Percentiles rank a stretch among this genome's conserved stretches.
Conservation (phyloP, 2,888 invertebrate species). For the Dolichomitus sp. region DNA sequence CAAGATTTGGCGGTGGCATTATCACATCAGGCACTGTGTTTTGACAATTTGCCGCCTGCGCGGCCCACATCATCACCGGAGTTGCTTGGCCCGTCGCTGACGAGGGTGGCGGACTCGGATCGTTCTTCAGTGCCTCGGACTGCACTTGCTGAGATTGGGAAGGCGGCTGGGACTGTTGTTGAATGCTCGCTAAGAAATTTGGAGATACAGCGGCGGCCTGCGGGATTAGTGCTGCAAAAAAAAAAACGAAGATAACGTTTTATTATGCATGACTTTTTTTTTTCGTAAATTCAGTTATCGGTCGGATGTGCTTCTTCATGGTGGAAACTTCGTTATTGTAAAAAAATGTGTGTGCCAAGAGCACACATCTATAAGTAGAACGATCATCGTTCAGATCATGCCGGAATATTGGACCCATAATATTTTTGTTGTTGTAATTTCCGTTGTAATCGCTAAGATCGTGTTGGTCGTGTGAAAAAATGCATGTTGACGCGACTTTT, state of each 20-base stretch:
- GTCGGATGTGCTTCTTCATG: no score
- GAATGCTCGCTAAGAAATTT: constrained; percentile 68
- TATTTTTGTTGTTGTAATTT: no score
- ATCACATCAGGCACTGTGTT: constrained; percentile 88
- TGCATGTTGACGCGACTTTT: no score
- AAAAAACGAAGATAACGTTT: background rate
- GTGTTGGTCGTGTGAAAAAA: no score
- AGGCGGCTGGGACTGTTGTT: constrained; percentile 56
- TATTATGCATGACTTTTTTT: background rate
- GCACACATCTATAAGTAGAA: no score
- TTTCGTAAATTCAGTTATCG: background rate
- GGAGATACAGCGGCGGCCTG: constrained; percentile 72
- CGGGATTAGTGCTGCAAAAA: constrained; percentile 76
- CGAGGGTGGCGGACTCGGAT: constrained; percentile 81
- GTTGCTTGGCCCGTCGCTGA: constrained; percentile 76
- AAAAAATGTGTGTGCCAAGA: no score
- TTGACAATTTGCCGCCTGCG: constrained; percentile 73
- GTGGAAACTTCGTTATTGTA: no score
- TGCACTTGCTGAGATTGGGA: constrained; percentile 65
- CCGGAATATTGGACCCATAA: no score
- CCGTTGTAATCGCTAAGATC: no score
- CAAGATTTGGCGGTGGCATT: constrained; percentile 89
- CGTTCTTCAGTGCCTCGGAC: constrained; percentile 80
- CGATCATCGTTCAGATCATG: no score
- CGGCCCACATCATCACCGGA: constrained; percentile 83